Evolutionary conservation across 2,113 vertebrate species (phyloP).

Genomic region (Platichthys flesus): DNA sequence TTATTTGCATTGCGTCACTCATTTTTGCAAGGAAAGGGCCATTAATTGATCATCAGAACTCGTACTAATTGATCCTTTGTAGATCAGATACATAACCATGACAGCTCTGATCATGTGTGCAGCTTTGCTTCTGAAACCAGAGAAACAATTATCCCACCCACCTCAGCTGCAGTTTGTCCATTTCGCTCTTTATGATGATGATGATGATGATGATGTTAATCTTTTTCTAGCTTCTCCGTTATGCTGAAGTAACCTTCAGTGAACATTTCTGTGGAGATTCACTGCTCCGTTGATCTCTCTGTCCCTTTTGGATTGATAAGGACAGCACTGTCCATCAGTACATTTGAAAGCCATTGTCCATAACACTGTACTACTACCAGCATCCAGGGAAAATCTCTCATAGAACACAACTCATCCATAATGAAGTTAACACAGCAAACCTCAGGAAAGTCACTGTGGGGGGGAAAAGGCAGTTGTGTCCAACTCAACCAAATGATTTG

Average conservation of each 20-base stretch:
- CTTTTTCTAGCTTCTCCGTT: constrained; percentile 8
- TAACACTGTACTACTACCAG: constrained; percentile 5
- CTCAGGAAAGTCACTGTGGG: constrained; percentile 49
- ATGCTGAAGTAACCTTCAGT: neutral
- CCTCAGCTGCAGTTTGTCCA: neutral
- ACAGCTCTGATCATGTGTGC: neutral
- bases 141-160: neutral
- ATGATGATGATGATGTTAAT: neutral
- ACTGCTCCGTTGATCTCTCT: neutral
- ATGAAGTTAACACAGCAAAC: constrained; percentile 8
- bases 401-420: neutral
- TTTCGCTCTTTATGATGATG: neutral
- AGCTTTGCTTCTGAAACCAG: neutral
- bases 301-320: constrained; percentile 50
- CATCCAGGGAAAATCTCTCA: constrained; percentile 5
- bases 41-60: too few relatives aligned
- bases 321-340: constrained; percentile 20
- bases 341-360: constrained; percentile 13
- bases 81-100: too few relatives aligned
- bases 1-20: too few relatives aligned
- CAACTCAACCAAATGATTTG: constrained; percentile 7
- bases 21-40: too few relatives aligned
- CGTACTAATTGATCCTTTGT: too few relatives aligned
- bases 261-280: neutral
- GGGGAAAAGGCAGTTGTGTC: neutral